phyloP scores from a whole-genome alignment of 2,113 vertebrate species.

The Rhagologus leucostigma region DNA sequence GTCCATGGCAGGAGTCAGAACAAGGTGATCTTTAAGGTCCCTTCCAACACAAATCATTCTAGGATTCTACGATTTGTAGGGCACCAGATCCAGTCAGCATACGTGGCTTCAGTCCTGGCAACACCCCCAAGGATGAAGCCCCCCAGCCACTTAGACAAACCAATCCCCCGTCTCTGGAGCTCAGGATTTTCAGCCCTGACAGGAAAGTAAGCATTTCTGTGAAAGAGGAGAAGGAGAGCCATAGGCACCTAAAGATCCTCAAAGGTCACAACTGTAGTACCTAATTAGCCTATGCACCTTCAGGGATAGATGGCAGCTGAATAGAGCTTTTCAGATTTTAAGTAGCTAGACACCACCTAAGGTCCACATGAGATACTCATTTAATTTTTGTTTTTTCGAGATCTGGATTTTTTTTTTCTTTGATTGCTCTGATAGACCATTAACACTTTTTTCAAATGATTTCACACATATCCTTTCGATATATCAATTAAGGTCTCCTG shows the following conservation, averaged over 20 bases:
- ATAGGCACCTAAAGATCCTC: neutral
- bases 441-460: slow-evolving; percentile 52
- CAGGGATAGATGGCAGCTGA: neutral
- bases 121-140: neutral
- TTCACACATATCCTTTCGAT: slow-evolving; percentile 43
- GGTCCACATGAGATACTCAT: neutral
- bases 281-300: neutral
- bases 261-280: neutral
- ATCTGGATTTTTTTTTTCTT: neutral
- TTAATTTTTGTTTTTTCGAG: neutral
- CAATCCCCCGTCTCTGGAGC: neutral
- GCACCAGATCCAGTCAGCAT: neutral
- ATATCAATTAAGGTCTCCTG: slow-evolving; percentile 26
- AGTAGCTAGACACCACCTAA: neutral
- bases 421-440: slow-evolving; percentile 32
- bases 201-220: neutral
- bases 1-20: neutral
- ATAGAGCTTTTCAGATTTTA: neutral
- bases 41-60: neutral
- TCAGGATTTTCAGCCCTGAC: neutral
- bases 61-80: neutral
- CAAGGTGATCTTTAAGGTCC: neutral
- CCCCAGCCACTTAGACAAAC: neutral
- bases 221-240: neutral
- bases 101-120: neutral